Evolutionary conservation across 2,888 invertebrate genomes (phyloP).

Genomic region (Acanthacorydalis orientalis): DNA sequence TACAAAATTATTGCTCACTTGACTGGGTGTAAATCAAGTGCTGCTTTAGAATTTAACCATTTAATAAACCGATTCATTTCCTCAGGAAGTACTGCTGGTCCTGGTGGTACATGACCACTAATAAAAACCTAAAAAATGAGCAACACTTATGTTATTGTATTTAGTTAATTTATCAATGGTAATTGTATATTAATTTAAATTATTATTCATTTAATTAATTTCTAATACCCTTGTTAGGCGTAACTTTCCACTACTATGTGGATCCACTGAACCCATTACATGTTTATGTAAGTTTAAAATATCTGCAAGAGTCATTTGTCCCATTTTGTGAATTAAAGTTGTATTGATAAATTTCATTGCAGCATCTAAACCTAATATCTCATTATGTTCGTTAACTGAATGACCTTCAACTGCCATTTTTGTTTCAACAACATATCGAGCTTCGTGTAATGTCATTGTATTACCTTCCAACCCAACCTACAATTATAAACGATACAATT

Average conservation of each 20-base stretch:
- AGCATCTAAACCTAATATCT: conserved; percentile 84
- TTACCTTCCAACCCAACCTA: conserved; percentile 87
- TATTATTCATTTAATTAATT: too few species aligned
- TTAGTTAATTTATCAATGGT: not conserved
- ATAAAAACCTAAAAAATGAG: conserved; percentile 52
- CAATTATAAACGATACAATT: conserved; percentile 2
- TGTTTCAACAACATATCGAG: conserved; percentile 82
- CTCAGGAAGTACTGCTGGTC: conserved; percentile 60
- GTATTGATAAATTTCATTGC: conserved; percentile 86
- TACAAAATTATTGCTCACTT: conserved; percentile 27
- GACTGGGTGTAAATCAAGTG: conserved; percentile 74
- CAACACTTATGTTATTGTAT: not conserved
- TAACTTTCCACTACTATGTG: conserved; percentile 76
- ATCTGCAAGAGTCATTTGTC: conserved; percentile 66
- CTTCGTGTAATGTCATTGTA: conserved; percentile 86
- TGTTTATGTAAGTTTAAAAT: conserved; percentile 83
- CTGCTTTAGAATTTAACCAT: conserved; percentile 85
- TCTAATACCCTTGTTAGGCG: conserved; percentile 22
- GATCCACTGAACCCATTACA: conserved; percentile 90
- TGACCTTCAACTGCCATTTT: conserved; percentile 74
- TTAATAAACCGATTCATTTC: conserved; percentile 79
- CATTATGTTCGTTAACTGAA: conserved; percentile 92
- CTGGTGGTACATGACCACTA: conserved; percentile 86
- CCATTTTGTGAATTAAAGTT: conserved; percentile 61
- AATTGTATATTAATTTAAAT: not conserved